Percentiles rank a stretch among this genome's conserved stretches.
Evolutionary conservation across 37 sponge, comb jelly and placozoan genomes (phyloP).

Genomic region (Cladorhizidae sp.): DNA sequence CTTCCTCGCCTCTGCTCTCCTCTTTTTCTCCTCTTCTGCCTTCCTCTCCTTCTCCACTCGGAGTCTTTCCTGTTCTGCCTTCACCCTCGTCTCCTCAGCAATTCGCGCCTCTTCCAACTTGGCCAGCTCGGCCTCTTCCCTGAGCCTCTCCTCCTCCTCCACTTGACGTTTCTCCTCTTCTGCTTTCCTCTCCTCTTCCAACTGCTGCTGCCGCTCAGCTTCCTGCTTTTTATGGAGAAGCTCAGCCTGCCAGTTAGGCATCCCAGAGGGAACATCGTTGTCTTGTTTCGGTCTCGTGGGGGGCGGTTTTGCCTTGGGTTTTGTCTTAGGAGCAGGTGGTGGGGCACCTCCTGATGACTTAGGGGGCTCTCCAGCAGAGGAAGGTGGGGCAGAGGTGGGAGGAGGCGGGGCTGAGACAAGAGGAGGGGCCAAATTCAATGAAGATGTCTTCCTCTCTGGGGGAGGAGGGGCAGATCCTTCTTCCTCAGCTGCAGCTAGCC

Average conservation of each 20-base stretch:
- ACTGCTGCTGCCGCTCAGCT: not conserved
- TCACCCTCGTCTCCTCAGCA: not conserved
- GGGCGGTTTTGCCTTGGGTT: slow-evolving; percentile 43
- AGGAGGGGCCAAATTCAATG: not conserved
- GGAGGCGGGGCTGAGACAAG: not conserved
- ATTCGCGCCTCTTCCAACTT: not conserved
- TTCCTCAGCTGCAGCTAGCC: not conserved
- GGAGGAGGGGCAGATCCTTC: slow-evolving; percentile 4
- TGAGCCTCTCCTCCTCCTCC: slow-evolving; percentile 3
- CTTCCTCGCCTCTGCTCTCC: slow-evolving; percentile 15
- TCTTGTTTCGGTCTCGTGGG: slow-evolving; percentile 36
- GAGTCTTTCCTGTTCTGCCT: not conserved
- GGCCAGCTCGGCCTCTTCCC: not conserved
- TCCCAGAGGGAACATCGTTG: slow-evolving; percentile 6
- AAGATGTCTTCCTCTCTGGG: slow-evolving; percentile 23
- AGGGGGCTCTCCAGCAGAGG: not conserved
- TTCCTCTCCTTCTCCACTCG: not conserved
- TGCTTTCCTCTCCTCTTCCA: not conserved
- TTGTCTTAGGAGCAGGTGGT: slow-evolving; percentile 43
- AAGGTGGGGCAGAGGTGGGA: not conserved
- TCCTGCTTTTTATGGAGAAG: slow-evolving; percentile 13
- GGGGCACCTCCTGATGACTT: not conserved
- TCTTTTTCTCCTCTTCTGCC: slow-evolving; percentile 11
- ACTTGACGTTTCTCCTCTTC: not conserved
- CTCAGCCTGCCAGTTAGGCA: slow-evolving; percentile 52